A percentile compares a stretch with the other conserved stretches of the same genome.
Evolutionary conservation across 1,140 invertebrate genomes (phyloP).

Genomic region (Drosophila kurseongensis): DNA sequence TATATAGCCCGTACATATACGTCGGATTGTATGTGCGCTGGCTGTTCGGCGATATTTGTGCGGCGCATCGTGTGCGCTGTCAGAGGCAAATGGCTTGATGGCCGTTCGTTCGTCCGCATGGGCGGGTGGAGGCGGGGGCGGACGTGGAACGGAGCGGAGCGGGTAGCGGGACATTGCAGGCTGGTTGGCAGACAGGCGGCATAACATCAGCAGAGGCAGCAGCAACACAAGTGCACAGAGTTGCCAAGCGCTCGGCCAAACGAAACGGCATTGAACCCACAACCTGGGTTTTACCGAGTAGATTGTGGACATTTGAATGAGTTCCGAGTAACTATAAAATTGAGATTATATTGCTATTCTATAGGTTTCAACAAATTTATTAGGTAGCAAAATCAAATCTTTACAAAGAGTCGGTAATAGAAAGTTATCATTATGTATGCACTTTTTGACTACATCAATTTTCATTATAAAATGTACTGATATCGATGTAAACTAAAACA

Average conservation of each 20-base stretch:
- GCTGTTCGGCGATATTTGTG: slow-evolving; percentile 71
- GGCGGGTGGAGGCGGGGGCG: slow-evolving; percentile 12
- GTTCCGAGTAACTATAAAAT: neutral
- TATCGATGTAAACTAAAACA: too few relatives aligned
- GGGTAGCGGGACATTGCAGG: slow-evolving; percentile 46
- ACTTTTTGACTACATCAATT: too few relatives aligned
- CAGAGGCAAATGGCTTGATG: slow-evolving; percentile 69
- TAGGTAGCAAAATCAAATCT: too few relatives aligned
- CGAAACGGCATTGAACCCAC: slow-evolving; percentile 57
- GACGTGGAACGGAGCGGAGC: slow-evolving; percentile 18
- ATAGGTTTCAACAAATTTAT: too few relatives aligned
- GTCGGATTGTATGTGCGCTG: slow-evolving; percentile 61
- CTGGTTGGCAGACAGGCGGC: slow-evolving; percentile 74
- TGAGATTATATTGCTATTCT: neutral
- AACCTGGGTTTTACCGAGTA: slow-evolving; percentile 12
- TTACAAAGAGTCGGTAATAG: too few relatives aligned
- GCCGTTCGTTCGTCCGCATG: slow-evolving; percentile 34
- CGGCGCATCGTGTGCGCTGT: slow-evolving; percentile 75
- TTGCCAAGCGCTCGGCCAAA: slow-evolving; percentile 43
- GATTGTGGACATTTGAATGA: slow-evolving; percentile 8
- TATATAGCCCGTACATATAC: slow-evolving; percentile 66
- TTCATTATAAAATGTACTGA: too few relatives aligned
- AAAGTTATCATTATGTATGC: too few relatives aligned
- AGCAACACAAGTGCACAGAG: slow-evolving; percentile 66
- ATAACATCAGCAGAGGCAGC: slow-evolving; percentile 76